Evolutionary conservation across 2,797 vertebrate genomes (phyloP).

Genomic region (Molossus alvarezi): DNA sequence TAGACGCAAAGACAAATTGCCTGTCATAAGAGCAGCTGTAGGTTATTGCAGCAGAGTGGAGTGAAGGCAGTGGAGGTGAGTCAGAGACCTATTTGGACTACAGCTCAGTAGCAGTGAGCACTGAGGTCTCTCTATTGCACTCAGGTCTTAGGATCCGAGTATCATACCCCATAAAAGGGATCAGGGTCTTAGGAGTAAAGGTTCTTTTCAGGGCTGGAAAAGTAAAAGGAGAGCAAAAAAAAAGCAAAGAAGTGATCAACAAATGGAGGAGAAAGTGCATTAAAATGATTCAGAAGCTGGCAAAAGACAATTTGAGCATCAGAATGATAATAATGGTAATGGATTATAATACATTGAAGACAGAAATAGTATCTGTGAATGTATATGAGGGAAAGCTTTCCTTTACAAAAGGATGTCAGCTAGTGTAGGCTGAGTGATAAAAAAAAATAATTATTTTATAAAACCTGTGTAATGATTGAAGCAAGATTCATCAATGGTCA

Average conservation of each 20-base stretch:
- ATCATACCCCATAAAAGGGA: background rate
- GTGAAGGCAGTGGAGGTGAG: background rate
- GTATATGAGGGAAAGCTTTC: background rate
- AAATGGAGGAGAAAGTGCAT: background rate
- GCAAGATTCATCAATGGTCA: background rate
- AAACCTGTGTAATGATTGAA: conserved; percentile 9
- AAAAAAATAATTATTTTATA: background rate
- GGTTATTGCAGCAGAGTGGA: background rate
- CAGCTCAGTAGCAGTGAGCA: background rate
- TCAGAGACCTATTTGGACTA: background rate
- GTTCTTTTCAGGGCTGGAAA: background rate
- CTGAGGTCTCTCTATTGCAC: too few species aligned
- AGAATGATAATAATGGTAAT: background rate
- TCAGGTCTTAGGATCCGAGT: background rate
- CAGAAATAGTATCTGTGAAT: background rate
- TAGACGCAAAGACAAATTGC: background rate
- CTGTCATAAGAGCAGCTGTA: background rate
- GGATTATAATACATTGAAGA: background rate
- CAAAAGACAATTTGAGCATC: background rate
- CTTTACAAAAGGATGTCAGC: background rate
- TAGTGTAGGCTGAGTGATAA: background rate
- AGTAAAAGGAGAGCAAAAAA: background rate
- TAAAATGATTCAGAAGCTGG: background rate
- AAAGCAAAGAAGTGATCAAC: background rate
- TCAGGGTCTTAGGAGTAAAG: background rate